Conservation (phyloP, 2,113 vertebrate species). For the Xiphophorus maculatus region DNA sequence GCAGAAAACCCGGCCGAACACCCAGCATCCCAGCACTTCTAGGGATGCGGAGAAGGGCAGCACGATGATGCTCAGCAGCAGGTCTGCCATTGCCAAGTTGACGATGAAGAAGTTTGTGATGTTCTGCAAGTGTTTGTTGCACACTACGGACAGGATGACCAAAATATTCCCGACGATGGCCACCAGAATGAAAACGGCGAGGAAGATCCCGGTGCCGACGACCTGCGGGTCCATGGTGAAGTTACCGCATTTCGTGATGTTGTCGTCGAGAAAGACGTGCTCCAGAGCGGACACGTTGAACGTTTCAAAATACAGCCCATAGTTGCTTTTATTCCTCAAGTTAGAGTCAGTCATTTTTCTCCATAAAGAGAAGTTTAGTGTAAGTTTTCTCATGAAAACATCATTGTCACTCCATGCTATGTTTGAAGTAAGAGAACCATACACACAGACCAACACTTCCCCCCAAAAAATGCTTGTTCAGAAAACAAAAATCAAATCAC, state of each 20-base stretch:
- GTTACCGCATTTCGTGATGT: conserved; percentile 76
- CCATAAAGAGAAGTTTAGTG: conserved; percentile 78
- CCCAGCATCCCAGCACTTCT: conserved; percentile 96
- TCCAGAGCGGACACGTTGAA: conserved; percentile 62
- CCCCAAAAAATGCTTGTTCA: not conserved
- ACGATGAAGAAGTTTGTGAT: conserved; percentile 99
- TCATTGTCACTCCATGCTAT: conserved; percentile 16
- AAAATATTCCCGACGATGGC: conserved; percentile 96
- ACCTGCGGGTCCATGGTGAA: conserved; percentile 84
- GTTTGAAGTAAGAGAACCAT: not conserved
- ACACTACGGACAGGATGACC: conserved; percentile 94
- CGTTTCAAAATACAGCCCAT: conserved; percentile 79
- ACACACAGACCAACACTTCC: not conserved
- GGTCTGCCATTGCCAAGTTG: conserved; percentile 95
- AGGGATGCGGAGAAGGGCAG: conserved; percentile 95
- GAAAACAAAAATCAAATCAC: not conserved
- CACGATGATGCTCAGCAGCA: conserved; percentile 91
- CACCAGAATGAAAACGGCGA: conserved; percentile 89
- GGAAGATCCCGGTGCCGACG: conserved; percentile 87
- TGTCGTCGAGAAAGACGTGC: conserved; percentile 66
- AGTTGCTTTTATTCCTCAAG: conserved; percentile 85
- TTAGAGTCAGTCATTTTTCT: conserved; percentile 89
- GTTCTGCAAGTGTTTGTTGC: conserved; percentile 94
- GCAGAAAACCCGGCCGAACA: conserved; percentile 95
- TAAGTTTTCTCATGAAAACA: conserved; percentile 40